Evolutionary conservation across 1,140 invertebrate species (phyloP).

Genomic region (Trinorchestia longiramus): DNA sequence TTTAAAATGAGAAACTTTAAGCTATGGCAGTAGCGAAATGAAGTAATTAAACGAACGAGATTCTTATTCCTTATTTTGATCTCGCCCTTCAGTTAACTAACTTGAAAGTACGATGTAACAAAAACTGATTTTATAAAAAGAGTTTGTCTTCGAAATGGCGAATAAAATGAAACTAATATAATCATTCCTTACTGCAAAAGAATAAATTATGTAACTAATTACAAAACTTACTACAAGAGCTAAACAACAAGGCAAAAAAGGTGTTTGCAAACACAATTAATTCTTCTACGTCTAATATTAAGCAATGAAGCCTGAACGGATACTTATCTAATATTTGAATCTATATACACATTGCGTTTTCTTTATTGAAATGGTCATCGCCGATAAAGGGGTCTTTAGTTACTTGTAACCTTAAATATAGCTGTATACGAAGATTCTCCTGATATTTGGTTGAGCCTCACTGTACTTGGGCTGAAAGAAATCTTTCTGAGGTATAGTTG

Average conservation of each 20-base stretch:
- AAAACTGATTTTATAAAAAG: neutral
- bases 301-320: neutral
- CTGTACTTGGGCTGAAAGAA: neutral
- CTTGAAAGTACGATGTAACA: neutral
- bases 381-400: neutral
- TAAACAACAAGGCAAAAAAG: neutral
- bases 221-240: neutral
- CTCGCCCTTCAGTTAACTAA: neutral
- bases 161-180: neutral
- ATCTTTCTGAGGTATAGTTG: neutral
- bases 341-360: neutral
- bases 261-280: neutral
- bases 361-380: neutral
- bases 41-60: constrained; percentile 14
- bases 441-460: neutral
- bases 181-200: neutral
- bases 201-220: neutral
- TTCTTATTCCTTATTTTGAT: constrained; percentile 40
- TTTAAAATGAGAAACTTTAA: neutral
- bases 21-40: constrained; percentile 15
- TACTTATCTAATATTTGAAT: neutral
- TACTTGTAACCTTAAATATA: neutral
- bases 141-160: neutral
- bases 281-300: neutral
- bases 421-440: neutral